Evolutionary conservation across 1,140 invertebrate species (phyloP).

Genomic region (Anoplolepis gracilipes): DNA sequence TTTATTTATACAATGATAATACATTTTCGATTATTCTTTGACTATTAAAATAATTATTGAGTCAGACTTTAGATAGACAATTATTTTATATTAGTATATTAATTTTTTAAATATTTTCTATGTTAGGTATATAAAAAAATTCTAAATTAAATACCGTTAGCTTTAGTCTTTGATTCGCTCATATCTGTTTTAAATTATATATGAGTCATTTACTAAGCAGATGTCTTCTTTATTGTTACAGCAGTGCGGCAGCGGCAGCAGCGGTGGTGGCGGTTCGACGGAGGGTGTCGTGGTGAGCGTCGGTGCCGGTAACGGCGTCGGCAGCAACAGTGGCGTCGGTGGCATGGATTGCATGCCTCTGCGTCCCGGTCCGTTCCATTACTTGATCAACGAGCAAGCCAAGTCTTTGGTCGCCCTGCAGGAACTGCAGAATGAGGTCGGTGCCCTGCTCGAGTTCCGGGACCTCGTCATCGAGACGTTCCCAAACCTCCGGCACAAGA

Average conservation of each 20-base stretch:
- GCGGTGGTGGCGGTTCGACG: slow-evolving; percentile 78
- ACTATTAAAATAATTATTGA: too few species aligned
- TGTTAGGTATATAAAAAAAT: not conserved
- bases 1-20: not conserved
- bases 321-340: slow-evolving; percentile 83
- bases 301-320: slow-evolving; percentile 77
- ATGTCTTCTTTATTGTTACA: slow-evolving; percentile 69
- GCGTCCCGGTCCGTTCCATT: slow-evolving; percentile 90
- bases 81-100: too few species aligned
- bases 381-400: slow-evolving; percentile 93
- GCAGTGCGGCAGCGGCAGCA: slow-evolving; percentile 79
- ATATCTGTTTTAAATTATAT: not conserved
- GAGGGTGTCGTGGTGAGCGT: slow-evolving; percentile 82
- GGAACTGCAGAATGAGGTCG: slow-evolving; percentile 96
- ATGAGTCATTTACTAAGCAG: not conserved
- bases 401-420: slow-evolving; percentile 92
- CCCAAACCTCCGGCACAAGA: slow-evolving; percentile 94
- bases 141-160: not conserved
- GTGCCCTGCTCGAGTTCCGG: slow-evolving; percentile 94
- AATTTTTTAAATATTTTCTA: not conserved
- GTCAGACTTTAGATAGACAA: not conserved
- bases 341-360: slow-evolving; percentile 91
- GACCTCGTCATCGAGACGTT: slow-evolving; percentile 96
- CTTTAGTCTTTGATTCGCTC: not conserved
- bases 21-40: not conserved